Evolutionary conservation across 2,797 vertebrate genomes (phyloP).

Genomic region (Thunnus albacares): DNA sequence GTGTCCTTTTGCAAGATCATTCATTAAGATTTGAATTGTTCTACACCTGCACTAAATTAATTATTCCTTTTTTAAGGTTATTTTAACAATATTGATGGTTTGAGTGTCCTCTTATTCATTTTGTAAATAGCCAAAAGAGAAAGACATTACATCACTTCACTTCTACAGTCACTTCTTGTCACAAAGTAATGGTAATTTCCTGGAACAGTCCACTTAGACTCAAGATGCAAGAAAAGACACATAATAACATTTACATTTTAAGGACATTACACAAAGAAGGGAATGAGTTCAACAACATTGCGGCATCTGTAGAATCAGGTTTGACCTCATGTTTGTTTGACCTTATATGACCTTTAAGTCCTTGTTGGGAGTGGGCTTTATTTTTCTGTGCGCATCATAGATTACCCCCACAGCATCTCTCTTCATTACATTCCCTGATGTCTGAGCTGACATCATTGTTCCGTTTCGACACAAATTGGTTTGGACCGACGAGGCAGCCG

Average conservation of each 20-base stretch:
- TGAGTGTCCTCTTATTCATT: not conserved
- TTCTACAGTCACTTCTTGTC: constrained; percentile 16
- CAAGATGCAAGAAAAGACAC: constrained; percentile 15
- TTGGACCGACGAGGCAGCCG: constrained; percentile 62
- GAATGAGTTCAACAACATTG: constrained; percentile 36
- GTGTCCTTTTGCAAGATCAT: not conserved
- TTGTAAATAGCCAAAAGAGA: constrained; percentile 1
- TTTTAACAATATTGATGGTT: constrained; percentile 2
- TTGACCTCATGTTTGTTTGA: constrained; percentile 49
- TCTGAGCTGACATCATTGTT: constrained; percentile 68
- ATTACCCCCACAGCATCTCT: constrained; percentile 45
- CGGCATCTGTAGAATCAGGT: constrained; percentile 31
- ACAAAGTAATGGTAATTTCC: constrained; percentile 27
- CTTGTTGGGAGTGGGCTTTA: constrained; percentile 3
- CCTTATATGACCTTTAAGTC: constrained; percentile 47
- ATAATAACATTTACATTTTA: constrained; percentile 53
- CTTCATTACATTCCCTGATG: constrained; percentile 37
- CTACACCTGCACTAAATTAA: not conserved
- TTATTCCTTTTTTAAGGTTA: constrained; percentile 2
- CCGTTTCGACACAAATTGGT: constrained; percentile 72
- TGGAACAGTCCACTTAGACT: constrained; percentile 38
- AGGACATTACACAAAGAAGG: constrained; percentile 40
- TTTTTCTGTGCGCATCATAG: constrained; percentile 28
- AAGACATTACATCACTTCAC: constrained; percentile 15
- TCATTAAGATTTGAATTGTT: constrained; percentile 12